Conservation (phyloP, 2,797 vertebrate species). For the Molothrus ater region DNA sequence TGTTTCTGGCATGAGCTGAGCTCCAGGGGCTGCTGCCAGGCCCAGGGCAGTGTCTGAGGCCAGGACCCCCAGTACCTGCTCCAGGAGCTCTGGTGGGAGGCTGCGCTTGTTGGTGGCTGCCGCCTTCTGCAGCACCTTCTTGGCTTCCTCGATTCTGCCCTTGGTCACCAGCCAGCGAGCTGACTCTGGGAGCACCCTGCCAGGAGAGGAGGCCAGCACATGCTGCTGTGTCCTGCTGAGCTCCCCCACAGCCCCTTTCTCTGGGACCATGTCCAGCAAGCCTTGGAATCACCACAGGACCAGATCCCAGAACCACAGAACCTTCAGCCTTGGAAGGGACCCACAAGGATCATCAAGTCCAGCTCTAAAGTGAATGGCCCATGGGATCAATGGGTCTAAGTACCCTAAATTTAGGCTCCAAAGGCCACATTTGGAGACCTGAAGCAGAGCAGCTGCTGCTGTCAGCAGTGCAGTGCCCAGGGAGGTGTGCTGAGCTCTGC, state of each 20-base stretch:
- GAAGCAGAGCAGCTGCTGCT: not conserved
- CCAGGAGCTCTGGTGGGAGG: conserved; percentile 76
- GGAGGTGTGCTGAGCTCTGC: not conserved
- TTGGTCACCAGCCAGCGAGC: not conserved
- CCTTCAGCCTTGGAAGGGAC: fast-evolving
- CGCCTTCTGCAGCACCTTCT: conserved; percentile 79
- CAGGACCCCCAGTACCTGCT: conserved; percentile 75
- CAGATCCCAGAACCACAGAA: no score
- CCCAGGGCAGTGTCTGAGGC: not conserved
- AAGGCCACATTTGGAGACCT: not conserved
- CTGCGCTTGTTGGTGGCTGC: conserved; percentile 78
- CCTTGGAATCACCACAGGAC: not conserved
- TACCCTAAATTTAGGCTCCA: fast-evolving
- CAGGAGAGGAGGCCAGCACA: not conserved
- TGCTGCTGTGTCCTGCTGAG: not conserved
- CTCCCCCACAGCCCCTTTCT: not conserved
- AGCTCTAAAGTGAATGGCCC: no score
- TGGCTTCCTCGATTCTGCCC: conserved; percentile 77
- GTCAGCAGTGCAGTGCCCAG: not conserved
- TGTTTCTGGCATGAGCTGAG: not conserved
- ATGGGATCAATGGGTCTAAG: not conserved
- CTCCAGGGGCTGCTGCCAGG: conserved; percentile 65
- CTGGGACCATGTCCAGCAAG: not conserved
- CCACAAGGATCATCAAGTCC: not conserved
- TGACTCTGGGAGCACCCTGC: not conserved